These are phyloP conservation scores for Pogonocherus hispidulus DNA, from an alignment of 2,888 invertebrate genomes.

Conservation along the genomic window DNA sequence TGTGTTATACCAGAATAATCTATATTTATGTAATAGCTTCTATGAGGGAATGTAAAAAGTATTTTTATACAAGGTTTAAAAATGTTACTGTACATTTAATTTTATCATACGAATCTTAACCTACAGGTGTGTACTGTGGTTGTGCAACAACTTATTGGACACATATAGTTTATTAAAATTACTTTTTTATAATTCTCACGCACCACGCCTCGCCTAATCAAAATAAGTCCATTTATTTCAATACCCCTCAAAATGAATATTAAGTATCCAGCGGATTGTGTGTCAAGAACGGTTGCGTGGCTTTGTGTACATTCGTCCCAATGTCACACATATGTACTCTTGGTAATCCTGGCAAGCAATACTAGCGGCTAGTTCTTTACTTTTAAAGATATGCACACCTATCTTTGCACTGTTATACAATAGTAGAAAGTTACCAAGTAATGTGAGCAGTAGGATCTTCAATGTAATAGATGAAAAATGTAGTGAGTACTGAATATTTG, in stretches of 20 bases:
- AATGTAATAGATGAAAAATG: no score
- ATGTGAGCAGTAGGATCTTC: neutral
- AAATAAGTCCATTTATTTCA: neutral
- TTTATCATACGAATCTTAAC: no score
- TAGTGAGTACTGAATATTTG: no score
- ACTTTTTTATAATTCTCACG: neutral
- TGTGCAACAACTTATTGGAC: no score
- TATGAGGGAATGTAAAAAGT: no score
- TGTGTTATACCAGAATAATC: no score
- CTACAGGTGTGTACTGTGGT: no score
- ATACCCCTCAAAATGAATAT: neutral
- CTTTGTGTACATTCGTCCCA: constrained; percentile 2
- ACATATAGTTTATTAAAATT: no score
- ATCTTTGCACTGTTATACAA: constrained; percentile 9
- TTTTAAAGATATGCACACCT: constrained; percentile 1
- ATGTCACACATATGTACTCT: constrained; percentile 6
- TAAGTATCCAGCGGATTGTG: neutral
- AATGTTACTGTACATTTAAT: no score
- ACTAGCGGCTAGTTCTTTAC: neutral
- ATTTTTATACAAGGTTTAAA: no score
- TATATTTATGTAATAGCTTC: no score
- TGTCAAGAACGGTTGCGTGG: constrained; percentile 9
- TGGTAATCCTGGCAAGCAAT: neutral
- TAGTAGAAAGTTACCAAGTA: constrained; percentile 6
- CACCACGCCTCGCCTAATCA: neutral